These are phyloP conservation scores for Diadumene lineata DNA, from an alignment of 92 coral and sea anemone species.

Conservation along the genomic window DNA sequence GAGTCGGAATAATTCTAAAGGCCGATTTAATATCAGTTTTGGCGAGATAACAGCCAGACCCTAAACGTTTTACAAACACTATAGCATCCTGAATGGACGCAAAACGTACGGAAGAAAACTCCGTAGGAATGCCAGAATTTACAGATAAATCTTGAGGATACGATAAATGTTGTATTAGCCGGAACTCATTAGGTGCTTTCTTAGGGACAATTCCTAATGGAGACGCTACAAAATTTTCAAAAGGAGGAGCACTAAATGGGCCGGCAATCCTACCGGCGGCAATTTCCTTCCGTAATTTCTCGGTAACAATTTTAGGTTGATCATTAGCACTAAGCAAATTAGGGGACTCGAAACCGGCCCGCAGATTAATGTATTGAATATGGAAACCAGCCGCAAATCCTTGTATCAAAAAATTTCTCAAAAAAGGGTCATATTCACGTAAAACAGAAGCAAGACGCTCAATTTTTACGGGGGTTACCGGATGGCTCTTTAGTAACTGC, in stretches of 20 bases:
- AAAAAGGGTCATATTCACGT: not conserved
- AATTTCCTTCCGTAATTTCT: constrained; percentile 8
- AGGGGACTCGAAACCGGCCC: not conserved
- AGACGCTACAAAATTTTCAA: constrained; percentile 3
- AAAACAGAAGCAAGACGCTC: constrained; percentile 25
- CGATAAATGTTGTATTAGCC: constrained; percentile 36
- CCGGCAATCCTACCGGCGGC: constrained; percentile 28
- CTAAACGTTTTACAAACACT: not conserved
- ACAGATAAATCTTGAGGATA: constrained; percentile 26
- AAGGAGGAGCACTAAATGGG: constrained; percentile 10
- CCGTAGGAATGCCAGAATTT: constrained; percentile 24
- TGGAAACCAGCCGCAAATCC: constrained; percentile 27
- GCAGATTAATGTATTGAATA: constrained; percentile 4
- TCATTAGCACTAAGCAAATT: constrained; percentile 14
- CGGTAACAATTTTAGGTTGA: not conserved
- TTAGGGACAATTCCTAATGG: constrained; percentile 54
- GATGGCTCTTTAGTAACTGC: constrained; percentile 12
- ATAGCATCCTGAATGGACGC: constrained; percentile 12
- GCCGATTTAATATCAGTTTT: constrained; percentile 43
- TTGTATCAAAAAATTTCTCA: constrained; percentile 4
- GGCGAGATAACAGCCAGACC: constrained; percentile 17
- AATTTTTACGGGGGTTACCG: constrained; percentile 29
- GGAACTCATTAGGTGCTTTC: constrained; percentile 17
- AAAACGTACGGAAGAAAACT: constrained; percentile 17
- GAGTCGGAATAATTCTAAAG: constrained; percentile 38